Conservation (phyloP, 92 coral and sea anemone genomes). For the Micromussa lordhowensis region DNA sequence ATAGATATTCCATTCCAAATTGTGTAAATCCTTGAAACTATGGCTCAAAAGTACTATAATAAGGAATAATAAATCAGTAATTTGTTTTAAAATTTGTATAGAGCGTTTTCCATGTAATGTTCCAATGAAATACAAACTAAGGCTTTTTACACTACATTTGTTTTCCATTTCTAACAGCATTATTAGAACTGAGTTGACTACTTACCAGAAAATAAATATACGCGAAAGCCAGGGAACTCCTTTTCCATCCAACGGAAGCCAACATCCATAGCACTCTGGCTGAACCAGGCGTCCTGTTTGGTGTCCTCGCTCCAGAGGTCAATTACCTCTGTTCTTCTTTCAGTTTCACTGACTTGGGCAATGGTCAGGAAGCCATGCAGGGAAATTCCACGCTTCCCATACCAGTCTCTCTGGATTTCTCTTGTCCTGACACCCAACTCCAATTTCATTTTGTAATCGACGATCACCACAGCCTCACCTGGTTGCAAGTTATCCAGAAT, state of each 20-base stretch:
- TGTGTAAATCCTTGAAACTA: no score
- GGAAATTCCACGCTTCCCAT: constrained; percentile 57
- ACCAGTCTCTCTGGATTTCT: constrained; percentile 57
- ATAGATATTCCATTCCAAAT: no score
- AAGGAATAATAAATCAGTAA: no score
- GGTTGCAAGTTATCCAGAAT: constrained; percentile 33
- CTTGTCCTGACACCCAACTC: constrained; percentile 46
- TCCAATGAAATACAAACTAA: neutral
- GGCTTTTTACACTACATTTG: neutral
- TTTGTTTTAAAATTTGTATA: no score
- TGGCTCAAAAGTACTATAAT: no score
- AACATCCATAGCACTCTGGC: constrained; percentile 30
- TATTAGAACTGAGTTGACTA: neutral
- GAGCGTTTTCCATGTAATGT: neutral
- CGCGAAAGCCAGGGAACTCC: constrained; percentile 4
- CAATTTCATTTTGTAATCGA: constrained; percentile 52
- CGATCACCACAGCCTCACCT: constrained; percentile 36
- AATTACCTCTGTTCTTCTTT: constrained; percentile 7
- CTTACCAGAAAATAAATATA: constrained; percentile 40
- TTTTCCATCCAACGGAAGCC: constrained; percentile 19
- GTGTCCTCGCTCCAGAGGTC: constrained; percentile 42
- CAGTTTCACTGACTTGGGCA: constrained; percentile 21
- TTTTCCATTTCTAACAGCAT: neutral
- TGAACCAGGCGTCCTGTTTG: constrained; percentile 36
- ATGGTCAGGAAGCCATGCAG: constrained; percentile 44